Conservation (phyloP, 2,797 vertebrate species). For the Coccyzus lansbergi region DNA sequence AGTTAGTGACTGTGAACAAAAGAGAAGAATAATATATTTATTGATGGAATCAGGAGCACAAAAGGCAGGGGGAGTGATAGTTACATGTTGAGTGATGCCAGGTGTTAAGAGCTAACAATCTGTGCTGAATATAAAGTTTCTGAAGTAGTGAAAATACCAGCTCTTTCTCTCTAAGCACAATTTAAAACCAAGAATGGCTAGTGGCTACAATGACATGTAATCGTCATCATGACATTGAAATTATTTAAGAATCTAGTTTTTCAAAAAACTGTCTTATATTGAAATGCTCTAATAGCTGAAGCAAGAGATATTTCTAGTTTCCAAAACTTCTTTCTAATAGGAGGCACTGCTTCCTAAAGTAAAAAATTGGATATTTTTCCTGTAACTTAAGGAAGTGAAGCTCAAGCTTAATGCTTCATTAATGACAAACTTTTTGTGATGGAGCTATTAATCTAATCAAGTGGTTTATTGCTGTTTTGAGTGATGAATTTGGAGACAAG, state of each 20-base stretch:
- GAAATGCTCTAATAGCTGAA: not conserved
- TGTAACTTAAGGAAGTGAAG: not conserved
- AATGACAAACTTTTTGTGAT: not conserved
- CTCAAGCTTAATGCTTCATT: not conserved
- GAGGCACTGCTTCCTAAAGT: not conserved
- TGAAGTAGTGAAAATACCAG: not conserved
- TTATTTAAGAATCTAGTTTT: not conserved
- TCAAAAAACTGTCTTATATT: not conserved
- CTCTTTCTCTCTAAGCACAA: not conserved
- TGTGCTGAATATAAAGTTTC: not conserved
- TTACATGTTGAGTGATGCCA: not conserved
- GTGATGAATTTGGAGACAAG: not conserved
- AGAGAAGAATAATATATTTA: not conserved
- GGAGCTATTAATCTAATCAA: not conserved
- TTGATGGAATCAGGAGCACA: not conserved
- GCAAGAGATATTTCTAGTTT: not conserved
- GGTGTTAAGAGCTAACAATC: not conserved
- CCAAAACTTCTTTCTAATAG: not conserved
- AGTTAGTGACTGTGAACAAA: not conserved
- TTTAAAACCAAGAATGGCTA: not conserved
- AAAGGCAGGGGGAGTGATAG: not conserved
- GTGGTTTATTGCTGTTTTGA: not conserved
- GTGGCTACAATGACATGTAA: not conserved
- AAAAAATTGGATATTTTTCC: not conserved
- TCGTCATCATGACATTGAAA: not conserved